These are phyloP conservation scores for Patella vulgata DNA, from an alignment of 1,140 invertebrate species.

Conservation along the genomic window DNA sequence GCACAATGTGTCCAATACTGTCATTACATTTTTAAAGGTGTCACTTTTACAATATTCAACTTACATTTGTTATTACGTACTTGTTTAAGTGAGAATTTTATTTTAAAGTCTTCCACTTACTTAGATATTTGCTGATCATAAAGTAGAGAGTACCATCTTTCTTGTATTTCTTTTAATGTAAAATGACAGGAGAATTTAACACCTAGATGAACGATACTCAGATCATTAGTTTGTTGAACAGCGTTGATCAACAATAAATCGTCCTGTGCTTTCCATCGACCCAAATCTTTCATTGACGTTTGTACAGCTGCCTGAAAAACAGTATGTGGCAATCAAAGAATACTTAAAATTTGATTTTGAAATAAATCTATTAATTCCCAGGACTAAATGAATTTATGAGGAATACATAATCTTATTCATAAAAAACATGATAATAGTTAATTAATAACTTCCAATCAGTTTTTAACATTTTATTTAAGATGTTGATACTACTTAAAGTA, in stretches of 20 bases:
- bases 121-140: conserved; percentile 83
- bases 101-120: no score
- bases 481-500: no score
- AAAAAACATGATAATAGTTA: no score
- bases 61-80: no score
- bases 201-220: conserved; percentile 86
- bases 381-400: no score
- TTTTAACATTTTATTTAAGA: no score
- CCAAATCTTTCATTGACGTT: conserved; percentile 74
- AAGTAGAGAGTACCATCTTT: conserved; percentile 93
- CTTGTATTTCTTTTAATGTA: conserved; percentile 91
- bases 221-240: conserved; percentile 92
- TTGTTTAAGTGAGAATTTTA: no score
- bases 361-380: conserved; percentile 6
- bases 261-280: conserved; percentile 96
- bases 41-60: no score
- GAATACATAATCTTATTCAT: no score
- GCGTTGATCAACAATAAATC: conserved; percentile 93
- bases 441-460: no score
- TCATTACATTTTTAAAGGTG: no score
- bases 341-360: conserved; percentile 3
- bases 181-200: conserved; percentile 97
- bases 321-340: background rate
- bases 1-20: no score
- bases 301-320: conserved; percentile 31